Evolutionary conservation across 2,797 vertebrate genomes (phyloP).

Genomic region (Arrhamphus sclerolepis): DNA sequence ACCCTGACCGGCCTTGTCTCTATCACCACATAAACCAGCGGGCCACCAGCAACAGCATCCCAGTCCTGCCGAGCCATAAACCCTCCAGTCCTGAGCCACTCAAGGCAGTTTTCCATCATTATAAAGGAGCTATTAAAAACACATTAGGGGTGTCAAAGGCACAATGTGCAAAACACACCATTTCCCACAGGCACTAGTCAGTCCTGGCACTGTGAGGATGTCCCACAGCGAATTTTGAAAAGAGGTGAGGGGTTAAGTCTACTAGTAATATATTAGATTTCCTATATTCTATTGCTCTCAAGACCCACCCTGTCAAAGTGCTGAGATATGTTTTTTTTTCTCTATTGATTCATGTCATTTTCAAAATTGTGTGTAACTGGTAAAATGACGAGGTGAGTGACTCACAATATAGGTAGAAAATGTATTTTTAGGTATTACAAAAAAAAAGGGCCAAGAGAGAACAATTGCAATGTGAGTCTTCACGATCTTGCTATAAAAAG

Average conservation of each 20-base stretch:
- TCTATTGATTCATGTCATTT: constrained; percentile 47
- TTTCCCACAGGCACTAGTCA: constrained; percentile 64
- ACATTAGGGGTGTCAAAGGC: constrained; percentile 72
- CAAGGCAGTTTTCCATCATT: constrained; percentile 78
- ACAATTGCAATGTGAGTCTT: background rate
- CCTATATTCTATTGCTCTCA: constrained; percentile 25
- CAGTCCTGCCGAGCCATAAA: constrained; percentile 62
- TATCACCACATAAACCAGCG: constrained; percentile 70
- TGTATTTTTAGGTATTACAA: constrained; percentile 2
- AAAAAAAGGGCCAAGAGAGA: background rate
- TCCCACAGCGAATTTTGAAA: constrained; percentile 53
- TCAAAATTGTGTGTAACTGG: constrained; percentile 36
- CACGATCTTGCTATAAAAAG: too few species aligned
- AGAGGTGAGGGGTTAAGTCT: constrained; percentile 68
- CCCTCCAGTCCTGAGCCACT: constrained; percentile 60
- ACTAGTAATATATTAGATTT: constrained; percentile 57
- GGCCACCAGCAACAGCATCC: constrained; percentile 42
- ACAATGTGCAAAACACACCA: constrained; percentile 54
- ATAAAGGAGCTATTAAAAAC: constrained; percentile 81
- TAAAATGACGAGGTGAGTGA: constrained; percentile 40
- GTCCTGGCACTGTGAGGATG: constrained; percentile 31
- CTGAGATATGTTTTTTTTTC: constrained; percentile 23
- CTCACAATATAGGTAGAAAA: constrained; percentile 22
- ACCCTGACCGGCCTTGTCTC: constrained; percentile 60
- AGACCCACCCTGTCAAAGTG: constrained; percentile 11